These are phyloP conservation scores for Montipora foliosa DNA, from an alignment of 64 coral and sea anemone species.

Conservation along the genomic window DNA sequence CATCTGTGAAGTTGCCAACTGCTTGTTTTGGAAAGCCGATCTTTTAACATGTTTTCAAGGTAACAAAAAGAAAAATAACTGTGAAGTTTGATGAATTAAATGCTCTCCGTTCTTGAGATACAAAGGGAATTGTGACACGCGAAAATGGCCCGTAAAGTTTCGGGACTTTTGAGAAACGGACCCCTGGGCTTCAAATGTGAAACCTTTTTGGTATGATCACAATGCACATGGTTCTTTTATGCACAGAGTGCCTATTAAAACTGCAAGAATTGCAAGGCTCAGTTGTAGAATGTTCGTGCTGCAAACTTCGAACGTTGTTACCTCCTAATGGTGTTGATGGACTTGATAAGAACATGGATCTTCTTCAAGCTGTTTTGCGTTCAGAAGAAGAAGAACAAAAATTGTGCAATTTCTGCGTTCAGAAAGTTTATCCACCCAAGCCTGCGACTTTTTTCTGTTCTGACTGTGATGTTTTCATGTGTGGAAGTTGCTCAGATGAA, in stretches of 20 bases:
- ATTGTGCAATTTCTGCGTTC: conserved; percentile 93
- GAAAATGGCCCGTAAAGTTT: too few species aligned
- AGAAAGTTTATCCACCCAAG: conserved; percentile 94
- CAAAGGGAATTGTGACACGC: too few species aligned
- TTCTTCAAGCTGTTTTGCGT: conserved; percentile 74
- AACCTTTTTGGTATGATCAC: too few species aligned
- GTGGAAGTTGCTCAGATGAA: conserved; percentile 91
- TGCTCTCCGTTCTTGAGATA: too few species aligned
- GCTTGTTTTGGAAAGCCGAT: too few species aligned
- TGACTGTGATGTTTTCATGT: conserved; percentile 90
- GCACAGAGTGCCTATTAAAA: conserved; percentile 86
- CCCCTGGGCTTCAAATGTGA: too few species aligned
- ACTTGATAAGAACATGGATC: conserved; percentile 87
- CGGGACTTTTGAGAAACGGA: too few species aligned
- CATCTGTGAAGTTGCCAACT: too few species aligned
- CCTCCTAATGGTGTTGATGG: conserved; percentile 78
- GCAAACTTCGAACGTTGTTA: conserved; percentile 93
- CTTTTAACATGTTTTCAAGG: too few species aligned
- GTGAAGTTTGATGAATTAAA: too few species aligned
- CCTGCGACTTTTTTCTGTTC: conserved; percentile 82
- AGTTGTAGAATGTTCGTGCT: conserved; percentile 92
- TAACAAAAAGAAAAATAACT: too few species aligned
- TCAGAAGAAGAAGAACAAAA: conserved; percentile 83
- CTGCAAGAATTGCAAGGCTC: conserved; percentile 92
- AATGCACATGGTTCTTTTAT: neutral